Evolutionary conservation across 1,140 invertebrate species (phyloP), one percentile per base, ranked within the genome.

Genomic region (Caenorhabditis brenneri): DNA sequence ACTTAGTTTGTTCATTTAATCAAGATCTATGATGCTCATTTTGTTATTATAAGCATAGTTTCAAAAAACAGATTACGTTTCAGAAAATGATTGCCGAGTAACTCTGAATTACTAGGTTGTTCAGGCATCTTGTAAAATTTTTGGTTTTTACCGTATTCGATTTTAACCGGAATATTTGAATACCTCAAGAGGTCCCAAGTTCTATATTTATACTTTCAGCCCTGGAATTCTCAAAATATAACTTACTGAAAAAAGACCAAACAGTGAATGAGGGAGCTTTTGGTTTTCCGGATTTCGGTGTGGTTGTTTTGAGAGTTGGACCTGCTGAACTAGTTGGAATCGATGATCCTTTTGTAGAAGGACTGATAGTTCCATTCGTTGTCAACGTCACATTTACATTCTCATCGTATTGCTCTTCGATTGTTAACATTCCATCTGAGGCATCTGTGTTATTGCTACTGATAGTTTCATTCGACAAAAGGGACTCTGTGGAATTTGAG

Each of bases 161-260:
- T n/a, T n/a, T n/a, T n/a, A n/a, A n/a, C n/a, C n/a, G n/a, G n/a
- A n/a, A n/a, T n/a, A n/a, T n/a, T n/a, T n/a, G n/a, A n/a, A n/a
- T n/a, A n/a, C 42, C 42, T 46, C 42, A 46, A 16, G 4, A 46
- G 16, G 10, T 16, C 10, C 16, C 42, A 9, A 4, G 16, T 46
- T 46, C 42, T 46, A 46, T n/a, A n/a, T n/a, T n/a, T n/a, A n/a
- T n/a, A n/a, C n/a, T n/a, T n/a, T n/a, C n/a, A n/a, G n/a, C n/a
- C n/a, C n/a, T n/a, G 42, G 42, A 46, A 46, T 46, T 9, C 51
- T 53, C 51, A 19, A 7, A 53, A 22, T n/a, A 29, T 9, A 24
- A 74, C 65, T 42, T 29, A 74, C 65, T 39, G 65, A 74, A 74
- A 42, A 74, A 74, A 10, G 65, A 74, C 65, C 65, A 74, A 46